Base-by-base conservation (phyloP, 1,140 invertebrate genomes). In the Ceratosolen fusciceps region DNA sequence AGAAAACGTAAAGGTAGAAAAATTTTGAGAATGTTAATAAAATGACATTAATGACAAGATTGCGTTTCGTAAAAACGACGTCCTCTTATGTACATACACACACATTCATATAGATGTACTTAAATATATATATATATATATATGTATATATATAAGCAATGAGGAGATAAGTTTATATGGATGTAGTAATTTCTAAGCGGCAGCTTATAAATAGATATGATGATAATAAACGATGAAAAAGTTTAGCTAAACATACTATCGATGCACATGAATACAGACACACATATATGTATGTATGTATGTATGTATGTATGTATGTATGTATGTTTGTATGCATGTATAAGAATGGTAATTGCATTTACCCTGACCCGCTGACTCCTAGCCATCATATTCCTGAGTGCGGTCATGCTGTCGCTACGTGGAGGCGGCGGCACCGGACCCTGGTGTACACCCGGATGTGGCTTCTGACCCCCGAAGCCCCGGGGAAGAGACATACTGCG, bases 401-500 rank as follows among this genome's bases (percentile, higher is more conserved):
- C 90, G 58, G 87, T 87, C 83, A 91, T 90, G 43, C 90, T 90
- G 82, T 91, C 90, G 74, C 90, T 89, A 14, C 90, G 85, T 0
- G 90, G 90, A 10, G 89, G 88, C n/a, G 90, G 87, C 1, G 88
- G 85, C 39, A 90, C 87, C 0, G 90, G 90, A 10, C 54, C 80
- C 29, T 87, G 85, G 67, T 86, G 84, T 4, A 85, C 71, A 21
- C 83, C 83, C 0, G 87, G 84, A 1, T 75, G 73, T 47, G 81
- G 81, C 37, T 83, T 82, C 47, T 90, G 88, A 0, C 89, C 88
- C 2, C 90, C 90, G 73, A 90, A 90, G 26, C 90, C 90, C 49
- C 90, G 83, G 8, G 90, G 91, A 19, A 91, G 80, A 14, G 91
- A 91, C 89, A 91, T 88, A 80, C 88, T 89, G 29, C 87, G 82